phyloP scores from a whole-genome alignment of 2,888 invertebrate genomes.

The Hedychridium roseum region DNA sequence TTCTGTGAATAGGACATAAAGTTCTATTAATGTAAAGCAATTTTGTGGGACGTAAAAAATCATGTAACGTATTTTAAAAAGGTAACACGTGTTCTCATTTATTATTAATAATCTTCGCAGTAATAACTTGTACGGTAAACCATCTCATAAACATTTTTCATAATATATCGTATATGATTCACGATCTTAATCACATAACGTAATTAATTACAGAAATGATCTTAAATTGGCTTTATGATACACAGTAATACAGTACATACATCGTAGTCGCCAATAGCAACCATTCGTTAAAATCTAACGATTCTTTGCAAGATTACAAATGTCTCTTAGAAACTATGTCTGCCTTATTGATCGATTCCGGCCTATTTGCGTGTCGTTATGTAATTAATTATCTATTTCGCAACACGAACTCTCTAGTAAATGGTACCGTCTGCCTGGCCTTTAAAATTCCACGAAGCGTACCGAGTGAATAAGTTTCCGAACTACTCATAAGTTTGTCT shows the following conservation, averaged over 20 bases:
- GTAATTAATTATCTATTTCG: conserved; percentile 15
- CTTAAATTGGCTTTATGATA: conserved; percentile 30
- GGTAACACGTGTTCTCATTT: conserved; percentile 36
- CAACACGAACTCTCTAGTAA: too few species aligned
- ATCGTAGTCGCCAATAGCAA: conserved; percentile 25
- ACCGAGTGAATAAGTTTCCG: too few species aligned
- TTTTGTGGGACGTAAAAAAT: conserved; percentile 14
- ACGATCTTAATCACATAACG: conserved; percentile 39
- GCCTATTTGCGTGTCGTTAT: conserved; percentile 26
- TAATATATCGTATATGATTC: conserved; percentile 34
- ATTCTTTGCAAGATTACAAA: conserved; percentile 13
- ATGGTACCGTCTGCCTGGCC: too few species aligned
- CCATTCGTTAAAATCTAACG: conserved; percentile 19
- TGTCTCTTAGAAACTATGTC: conserved; percentile 28
- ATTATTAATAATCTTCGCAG: conserved; percentile 44
- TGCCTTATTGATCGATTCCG: conserved; percentile 26
- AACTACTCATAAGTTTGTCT: too few species aligned
- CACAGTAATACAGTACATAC: conserved; percentile 24
- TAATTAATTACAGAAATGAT: conserved; percentile 41
- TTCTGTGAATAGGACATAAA: too few species aligned
- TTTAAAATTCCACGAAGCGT: too few species aligned
- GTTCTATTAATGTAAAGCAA: too few species aligned
- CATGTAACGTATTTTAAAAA: conserved; percentile 26
- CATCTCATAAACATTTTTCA: conserved; percentile 37
- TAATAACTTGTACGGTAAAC: conserved; percentile 40